A percentile compares a stretch with the other conserved stretches of the same genome.
These are phyloP conservation scores for Chorisops tibialis DNA, from an alignment of 2,888 invertebrate genomes.

Conservation along the genomic window DNA sequence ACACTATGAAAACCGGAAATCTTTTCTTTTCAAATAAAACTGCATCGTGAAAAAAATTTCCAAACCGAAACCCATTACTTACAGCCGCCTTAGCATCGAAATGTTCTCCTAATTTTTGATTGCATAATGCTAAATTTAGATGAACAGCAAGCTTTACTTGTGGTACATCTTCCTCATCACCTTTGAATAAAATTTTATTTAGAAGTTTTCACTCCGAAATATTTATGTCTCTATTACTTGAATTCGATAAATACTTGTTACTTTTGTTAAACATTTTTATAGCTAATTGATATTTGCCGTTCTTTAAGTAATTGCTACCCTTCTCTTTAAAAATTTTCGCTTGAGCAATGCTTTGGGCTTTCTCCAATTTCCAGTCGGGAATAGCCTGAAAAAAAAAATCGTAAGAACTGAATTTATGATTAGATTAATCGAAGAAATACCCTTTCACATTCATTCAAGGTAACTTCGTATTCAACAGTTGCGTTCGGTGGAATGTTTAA, in stretches of 20 bases:
- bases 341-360: conserved; percentile 74
- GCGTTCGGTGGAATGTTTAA: conserved; percentile 77
- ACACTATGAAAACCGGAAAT: too few relatives aligned
- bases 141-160: conserved; percentile 66
- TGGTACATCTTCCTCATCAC: conserved; percentile 52
- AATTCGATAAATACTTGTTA: conserved; percentile 41
- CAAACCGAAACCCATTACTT: too few relatives aligned
- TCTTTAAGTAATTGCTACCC: conserved; percentile 86
- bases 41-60: too few relatives aligned
- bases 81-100: conserved; percentile 69
- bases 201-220: too few relatives aligned
- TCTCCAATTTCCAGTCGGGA: conserved; percentile 79
- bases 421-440: conserved; percentile 45
- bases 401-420: neutral
- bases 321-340: conserved; percentile 82
- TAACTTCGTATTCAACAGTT: conserved; percentile 75
- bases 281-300: conserved; percentile 72
- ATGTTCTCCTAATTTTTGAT: conserved; percentile 65
- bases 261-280: conserved; percentile 84
- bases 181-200: conserved; percentile 15
- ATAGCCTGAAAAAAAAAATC: conserved; percentile 55
- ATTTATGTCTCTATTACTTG: too few relatives aligned
- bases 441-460: conserved; percentile 80
- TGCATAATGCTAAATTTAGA: conserved; percentile 78
- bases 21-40: too few relatives aligned